These are phyloP conservation scores for Drosophila lutescens DNA, from an alignment of 2,888 invertebrate genomes.

Conservation along the genomic window DNA sequence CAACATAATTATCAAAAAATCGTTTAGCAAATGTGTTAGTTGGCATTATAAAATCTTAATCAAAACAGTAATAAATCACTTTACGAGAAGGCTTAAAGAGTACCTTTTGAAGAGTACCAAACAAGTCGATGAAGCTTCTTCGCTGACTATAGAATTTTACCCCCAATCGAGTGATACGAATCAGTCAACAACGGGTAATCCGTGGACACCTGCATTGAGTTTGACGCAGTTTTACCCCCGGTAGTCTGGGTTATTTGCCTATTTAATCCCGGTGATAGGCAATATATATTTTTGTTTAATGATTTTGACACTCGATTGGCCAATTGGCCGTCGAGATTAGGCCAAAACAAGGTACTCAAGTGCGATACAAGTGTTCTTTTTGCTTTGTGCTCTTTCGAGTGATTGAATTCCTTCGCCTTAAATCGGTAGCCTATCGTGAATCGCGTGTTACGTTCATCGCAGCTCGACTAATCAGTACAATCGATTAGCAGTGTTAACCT, in stretches of 20 bases:
- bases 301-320: slow-evolving; percentile 36
- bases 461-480: slow-evolving; percentile 19
- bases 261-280: slow-evolving; percentile 28
- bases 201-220: slow-evolving; percentile 39
- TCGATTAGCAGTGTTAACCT: slow-evolving; percentile 15
- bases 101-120: slow-evolving; percentile 10
- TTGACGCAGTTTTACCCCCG: slow-evolving; percentile 29
- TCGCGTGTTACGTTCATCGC: background rate
- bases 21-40: background rate
- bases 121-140: background rate
- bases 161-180: slow-evolving; percentile 30
- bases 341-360: slow-evolving; percentile 40
- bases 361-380: slow-evolving; percentile 45
- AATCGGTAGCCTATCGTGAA: slow-evolving; percentile 17
- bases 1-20: background rate
- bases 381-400: slow-evolving; percentile 28
- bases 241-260: slow-evolving; percentile 33
- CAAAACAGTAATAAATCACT: slow-evolving; percentile 11
- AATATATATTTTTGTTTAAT: slow-evolving; percentile 31
- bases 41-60: slow-evolving; percentile 18
- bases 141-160: slow-evolving; percentile 6
- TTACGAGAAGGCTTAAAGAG: background rate
- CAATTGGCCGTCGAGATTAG: slow-evolving; percentile 41
- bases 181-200: slow-evolving; percentile 26
- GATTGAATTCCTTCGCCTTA: slow-evolving; percentile 45